Percentiles rank a stretch among this genome's conserved stretches.
Conservation (phyloP, 2,113 vertebrate species). For the Gambusia holbrooki region DNA sequence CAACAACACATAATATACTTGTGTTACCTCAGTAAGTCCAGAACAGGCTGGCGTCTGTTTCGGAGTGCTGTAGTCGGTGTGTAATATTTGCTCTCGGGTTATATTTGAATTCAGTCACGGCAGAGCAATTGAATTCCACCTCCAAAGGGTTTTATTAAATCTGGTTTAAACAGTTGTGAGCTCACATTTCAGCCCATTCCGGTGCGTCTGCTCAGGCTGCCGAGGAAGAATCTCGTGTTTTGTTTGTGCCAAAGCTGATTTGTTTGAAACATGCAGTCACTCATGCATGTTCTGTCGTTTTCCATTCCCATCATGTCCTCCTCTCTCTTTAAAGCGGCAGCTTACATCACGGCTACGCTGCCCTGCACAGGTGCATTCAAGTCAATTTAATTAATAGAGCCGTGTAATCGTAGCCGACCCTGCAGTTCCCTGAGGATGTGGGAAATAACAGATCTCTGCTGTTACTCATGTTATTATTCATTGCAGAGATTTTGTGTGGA, state of each 20-base stretch:
- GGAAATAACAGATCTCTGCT: background rate
- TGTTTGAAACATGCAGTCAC: background rate
- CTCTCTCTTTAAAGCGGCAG: no score
- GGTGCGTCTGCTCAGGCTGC: background rate
- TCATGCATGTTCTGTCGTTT: constrained; percentile 3
- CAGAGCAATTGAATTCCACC: no score
- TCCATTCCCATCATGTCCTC: background rate
- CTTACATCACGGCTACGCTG: background rate
- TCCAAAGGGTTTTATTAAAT: background rate
- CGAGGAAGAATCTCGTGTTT: background rate
- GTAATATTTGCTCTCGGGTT: no score
- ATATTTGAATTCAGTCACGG: no score
- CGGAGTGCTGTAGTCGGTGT: no score
- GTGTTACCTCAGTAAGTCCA: no score
- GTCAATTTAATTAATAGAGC: background rate
- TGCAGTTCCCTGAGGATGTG: no score
- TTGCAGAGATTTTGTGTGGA: no score
- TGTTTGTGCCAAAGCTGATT: background rate
- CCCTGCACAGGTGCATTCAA: constrained; percentile 10
- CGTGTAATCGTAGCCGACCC: background rate
- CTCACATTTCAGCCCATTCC: no score
- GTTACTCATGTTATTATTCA: no score
- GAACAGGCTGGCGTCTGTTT: no score
- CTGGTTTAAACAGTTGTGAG: background rate
- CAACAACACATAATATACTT: no score